Evolutionary conservation across 2,113 vertebrate genomes (phyloP).

Genomic region (Austrofundulus limnaeus): DNA sequence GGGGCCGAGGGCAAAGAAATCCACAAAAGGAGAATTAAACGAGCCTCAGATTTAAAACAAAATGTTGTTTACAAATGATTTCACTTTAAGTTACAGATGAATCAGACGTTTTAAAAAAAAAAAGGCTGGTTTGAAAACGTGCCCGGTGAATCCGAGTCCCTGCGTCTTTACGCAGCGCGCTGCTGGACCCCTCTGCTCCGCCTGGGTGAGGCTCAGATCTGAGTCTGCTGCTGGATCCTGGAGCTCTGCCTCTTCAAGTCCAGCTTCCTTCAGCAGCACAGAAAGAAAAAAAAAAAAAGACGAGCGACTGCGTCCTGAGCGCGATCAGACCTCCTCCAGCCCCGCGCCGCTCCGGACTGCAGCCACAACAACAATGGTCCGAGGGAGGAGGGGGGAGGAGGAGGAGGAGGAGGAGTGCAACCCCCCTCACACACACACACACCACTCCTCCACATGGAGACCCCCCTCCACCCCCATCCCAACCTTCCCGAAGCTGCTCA

Average conservation of each 20-base stretch:
- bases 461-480: slow-evolving; percentile 20
- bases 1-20: slow-evolving; percentile 73
- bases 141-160: slow-evolving; percentile 13
- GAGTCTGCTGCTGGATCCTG: slow-evolving; percentile 22
- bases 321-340: slow-evolving; percentile 32
- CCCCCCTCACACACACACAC: slow-evolving; percentile 25
- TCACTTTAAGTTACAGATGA: not conserved
- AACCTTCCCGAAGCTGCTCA: not conserved
- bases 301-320: slow-evolving; percentile 26
- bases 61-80: not conserved
- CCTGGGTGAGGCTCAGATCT: not conserved
- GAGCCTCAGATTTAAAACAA: not conserved
- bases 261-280: slow-evolving; percentile 6
- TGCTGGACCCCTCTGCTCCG: slow-evolving; percentile 3
- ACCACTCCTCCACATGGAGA: slow-evolving; percentile 9
- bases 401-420: slow-evolving; percentile 2
- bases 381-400: slow-evolving; percentile 56
- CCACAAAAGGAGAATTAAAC: slow-evolving; percentile 34
- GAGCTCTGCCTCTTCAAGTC: slow-evolving; percentile 23
- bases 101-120: not conserved
- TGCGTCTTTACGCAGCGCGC: slow-evolving; percentile 66
- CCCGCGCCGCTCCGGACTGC: slow-evolving; percentile 60
- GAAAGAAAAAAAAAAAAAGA: slow-evolving; percentile 1
- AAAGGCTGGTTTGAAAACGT: not conserved
- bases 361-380: slow-evolving; percentile 80